phyloP scores from a whole-genome alignment of 92 coral and sea anemone genomes.

The Phenganax stokvisi region DNA sequence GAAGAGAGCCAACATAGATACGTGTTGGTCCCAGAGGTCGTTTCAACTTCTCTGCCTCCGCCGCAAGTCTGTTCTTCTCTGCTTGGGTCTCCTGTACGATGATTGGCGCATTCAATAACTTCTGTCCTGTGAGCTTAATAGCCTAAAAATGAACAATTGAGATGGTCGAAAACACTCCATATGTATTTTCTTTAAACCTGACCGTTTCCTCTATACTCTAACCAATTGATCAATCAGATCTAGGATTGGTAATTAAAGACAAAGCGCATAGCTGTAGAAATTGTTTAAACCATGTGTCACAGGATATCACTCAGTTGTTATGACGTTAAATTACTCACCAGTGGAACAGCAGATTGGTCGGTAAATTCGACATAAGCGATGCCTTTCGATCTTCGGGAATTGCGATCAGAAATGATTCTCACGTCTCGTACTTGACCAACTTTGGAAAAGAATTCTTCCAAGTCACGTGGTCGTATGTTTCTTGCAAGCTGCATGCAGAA shows the following conservation, averaged over 20 bases:
- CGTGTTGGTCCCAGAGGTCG: constrained; percentile 95
- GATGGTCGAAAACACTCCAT: background rate
- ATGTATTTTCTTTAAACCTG: background rate
- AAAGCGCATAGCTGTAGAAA: too few relatives aligned
- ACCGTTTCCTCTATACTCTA: background rate
- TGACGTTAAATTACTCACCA: constrained; percentile 55
- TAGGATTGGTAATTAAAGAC: too few relatives aligned
- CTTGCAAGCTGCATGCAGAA: constrained; percentile 99
- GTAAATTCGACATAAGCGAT: constrained; percentile 97
- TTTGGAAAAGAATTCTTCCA: constrained; percentile 95
- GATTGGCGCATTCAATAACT: constrained; percentile 90
- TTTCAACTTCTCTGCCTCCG: constrained; percentile 87
- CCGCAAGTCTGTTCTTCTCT: constrained; percentile 93
- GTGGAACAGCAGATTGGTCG: constrained; percentile 89
- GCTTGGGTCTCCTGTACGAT: constrained; percentile 96
- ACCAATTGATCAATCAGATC: too few relatives aligned
- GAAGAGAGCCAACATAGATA: constrained; percentile 91
- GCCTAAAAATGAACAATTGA: constrained; percentile 50
- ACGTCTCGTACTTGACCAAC: constrained; percentile 98
- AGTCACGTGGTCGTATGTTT: constrained; percentile 85
- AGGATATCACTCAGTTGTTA: background rate
- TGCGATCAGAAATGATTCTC: constrained; percentile 92
- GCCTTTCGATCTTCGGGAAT: constrained; percentile 95
- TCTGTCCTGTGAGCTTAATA: constrained; percentile 79
- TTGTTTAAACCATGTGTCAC: background rate